Percentiles rank a stretch among this genome's conserved stretches.
Conservation (phyloP, 2,797 vertebrate genomes). For the Allobates femoralis region DNA sequence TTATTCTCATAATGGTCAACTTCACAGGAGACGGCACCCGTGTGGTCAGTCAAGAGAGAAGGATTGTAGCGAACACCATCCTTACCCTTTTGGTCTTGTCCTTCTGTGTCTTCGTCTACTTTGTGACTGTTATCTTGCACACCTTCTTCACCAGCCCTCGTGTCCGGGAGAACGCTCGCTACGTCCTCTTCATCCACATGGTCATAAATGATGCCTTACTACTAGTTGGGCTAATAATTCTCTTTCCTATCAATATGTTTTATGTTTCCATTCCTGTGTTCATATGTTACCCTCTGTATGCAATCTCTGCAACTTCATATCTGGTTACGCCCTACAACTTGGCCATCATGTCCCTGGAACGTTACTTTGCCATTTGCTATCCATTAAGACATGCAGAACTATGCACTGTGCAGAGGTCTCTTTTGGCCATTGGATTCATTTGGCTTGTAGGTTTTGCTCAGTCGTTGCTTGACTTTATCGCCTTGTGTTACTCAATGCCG, state of each 20-base stretch:
- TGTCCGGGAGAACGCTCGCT: no score
- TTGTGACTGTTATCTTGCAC: constrained; percentile 73
- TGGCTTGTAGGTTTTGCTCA: no score
- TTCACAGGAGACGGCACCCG: constrained; percentile 68
- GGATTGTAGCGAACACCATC: constrained; percentile 67
- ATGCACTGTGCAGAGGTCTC: no score
- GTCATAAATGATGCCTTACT: neutral
- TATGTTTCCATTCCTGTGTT: neutral
- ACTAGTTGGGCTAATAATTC: neutral
- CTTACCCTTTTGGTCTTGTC: constrained; percentile 64
- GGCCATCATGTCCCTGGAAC: no score
- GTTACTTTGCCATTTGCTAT: no score
- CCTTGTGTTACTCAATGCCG: no score
- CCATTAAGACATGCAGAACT: no score
- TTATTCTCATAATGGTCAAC: no score
- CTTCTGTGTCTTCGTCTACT: constrained; percentile 74
- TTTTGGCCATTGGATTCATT: no score
- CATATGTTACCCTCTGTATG: neutral
- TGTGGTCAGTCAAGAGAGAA: constrained; percentile 64
- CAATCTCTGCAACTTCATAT: neutral
- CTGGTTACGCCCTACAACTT: no score
- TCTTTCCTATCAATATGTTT: neutral
- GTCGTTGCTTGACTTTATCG: no score
- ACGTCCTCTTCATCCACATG: constrained; percentile 12
- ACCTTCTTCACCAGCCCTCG: constrained; percentile 77